Evolutionary conservation across 2,113 vertebrate species (phyloP).

Genomic region (Kryptolebias marmoratus): DNA sequence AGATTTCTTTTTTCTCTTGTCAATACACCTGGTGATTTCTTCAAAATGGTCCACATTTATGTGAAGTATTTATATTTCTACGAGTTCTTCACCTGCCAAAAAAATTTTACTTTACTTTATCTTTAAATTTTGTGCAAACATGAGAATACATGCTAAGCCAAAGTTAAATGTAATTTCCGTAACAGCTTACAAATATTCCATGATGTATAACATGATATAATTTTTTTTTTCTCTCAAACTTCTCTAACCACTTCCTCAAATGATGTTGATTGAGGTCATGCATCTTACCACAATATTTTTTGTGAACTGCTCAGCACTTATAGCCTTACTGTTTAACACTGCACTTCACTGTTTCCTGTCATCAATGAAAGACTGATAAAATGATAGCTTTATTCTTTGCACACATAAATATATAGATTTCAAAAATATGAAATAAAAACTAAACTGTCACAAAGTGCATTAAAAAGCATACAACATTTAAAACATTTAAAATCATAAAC

Average conservation of each 20-base stretch:
- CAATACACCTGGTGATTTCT: no score
- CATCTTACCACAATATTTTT: neutral
- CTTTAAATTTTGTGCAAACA: neutral
- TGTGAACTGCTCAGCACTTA: neutral
- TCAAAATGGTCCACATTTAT: no score
- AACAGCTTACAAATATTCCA: neutral
- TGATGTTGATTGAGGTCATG: neutral
- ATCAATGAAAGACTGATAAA: neutral
- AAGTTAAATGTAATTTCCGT: neutral
- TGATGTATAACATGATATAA: neutral
- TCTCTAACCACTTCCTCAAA: neutral
- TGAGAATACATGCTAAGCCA: neutral
- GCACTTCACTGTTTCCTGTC: neutral
- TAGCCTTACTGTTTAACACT: slow-evolving; percentile 3
- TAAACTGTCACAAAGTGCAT: no score
- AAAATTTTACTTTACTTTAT: no score
- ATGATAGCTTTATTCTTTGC: neutral
- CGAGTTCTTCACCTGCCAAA: no score
- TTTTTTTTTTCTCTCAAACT: neutral
- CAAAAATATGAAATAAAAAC: no score
- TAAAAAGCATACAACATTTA: no score
- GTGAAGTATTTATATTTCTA: no score
- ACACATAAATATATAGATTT: neutral
- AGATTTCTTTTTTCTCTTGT: no score
- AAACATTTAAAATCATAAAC: no score